Percentiles rank a stretch among this genome's conserved stretches.
These are phyloP conservation scores for Enteromius paludinosus DNA, from an alignment of 2,797 vertebrate genomes.

Conservation along the genomic window DNA sequence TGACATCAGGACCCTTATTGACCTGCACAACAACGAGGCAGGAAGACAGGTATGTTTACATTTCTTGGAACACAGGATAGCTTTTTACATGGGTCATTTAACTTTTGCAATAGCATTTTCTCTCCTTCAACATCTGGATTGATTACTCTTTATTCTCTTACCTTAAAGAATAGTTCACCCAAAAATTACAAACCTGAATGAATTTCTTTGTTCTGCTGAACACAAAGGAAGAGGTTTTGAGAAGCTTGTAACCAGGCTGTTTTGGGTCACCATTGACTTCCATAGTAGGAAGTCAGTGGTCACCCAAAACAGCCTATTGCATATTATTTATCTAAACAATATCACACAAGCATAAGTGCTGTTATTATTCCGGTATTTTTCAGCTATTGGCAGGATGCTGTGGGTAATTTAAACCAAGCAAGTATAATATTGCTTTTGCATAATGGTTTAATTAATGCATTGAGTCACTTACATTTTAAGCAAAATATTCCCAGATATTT, in stretches of 20 bases:
- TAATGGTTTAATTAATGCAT: neutral
- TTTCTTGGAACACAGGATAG: neutral
- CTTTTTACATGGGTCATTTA: neutral
- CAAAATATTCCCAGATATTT: neutral
- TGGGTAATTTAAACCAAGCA: neutral
- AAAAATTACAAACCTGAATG: too few relatives aligned
- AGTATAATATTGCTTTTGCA: neutral
- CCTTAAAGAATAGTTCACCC: neutral
- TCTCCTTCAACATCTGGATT: neutral
- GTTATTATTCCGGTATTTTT: neutral
- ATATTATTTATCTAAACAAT: neutral
- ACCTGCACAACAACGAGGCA: conserved; percentile 96
- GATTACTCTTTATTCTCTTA: neutral
- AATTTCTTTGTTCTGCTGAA: too few relatives aligned
- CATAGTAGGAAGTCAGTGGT: too few relatives aligned
- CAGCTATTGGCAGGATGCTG: neutral
- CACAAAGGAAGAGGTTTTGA: too few relatives aligned
- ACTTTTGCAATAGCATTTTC: neutral
- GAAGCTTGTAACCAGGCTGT: too few relatives aligned
- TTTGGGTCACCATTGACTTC: too few relatives aligned
- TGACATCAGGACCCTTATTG: conserved; percentile 92
- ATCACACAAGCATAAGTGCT: neutral
- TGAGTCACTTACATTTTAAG: neutral
- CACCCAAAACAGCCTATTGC: too few relatives aligned
- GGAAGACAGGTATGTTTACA: conserved; percentile 87